phyloP scores from a whole-genome alignment of 2,797 vertebrate species.

The Pelobates cultripes region DNA sequence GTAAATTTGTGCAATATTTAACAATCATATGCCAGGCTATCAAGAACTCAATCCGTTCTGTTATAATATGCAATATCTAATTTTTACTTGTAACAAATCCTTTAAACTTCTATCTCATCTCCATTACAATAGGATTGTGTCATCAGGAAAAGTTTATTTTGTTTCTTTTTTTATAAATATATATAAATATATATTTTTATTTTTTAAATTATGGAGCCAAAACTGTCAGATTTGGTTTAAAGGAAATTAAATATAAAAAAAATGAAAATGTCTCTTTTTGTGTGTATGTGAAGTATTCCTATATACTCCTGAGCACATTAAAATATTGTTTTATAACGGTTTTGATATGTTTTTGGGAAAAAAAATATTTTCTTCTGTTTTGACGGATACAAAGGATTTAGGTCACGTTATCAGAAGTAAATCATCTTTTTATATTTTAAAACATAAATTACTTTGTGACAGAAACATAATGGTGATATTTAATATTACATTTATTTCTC shows the following conservation, averaged over 20 bases:
- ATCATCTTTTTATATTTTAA: too few species aligned
- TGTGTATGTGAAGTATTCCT: too few species aligned
- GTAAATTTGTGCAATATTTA: neutral
- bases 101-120: neutral
- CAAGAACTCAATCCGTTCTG: neutral
- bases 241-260: constrained; percentile 5
- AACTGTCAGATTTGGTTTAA: constrained; percentile 11
- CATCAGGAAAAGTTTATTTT: constrained; percentile 11
- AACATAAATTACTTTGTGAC: too few species aligned
- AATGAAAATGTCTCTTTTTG: neutral
- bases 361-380: too few species aligned
- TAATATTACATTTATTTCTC: too few species aligned
- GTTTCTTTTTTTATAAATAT: neutral
- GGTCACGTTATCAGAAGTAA: too few species aligned
- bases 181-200: neutral
- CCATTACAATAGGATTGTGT: neutral
- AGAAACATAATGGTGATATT: too few species aligned
- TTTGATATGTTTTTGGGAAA: too few species aligned
- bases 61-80: neutral
- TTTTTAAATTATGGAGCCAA: constrained; percentile 25
- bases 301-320: too few species aligned
- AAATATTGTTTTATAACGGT: too few species aligned
- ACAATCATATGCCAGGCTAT: neutral
- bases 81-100: neutral
- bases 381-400: too few species aligned